Base-by-base conservation (phyloP, 2,113 vertebrate genomes). In the Tragelaphus imberbis region DNA sequence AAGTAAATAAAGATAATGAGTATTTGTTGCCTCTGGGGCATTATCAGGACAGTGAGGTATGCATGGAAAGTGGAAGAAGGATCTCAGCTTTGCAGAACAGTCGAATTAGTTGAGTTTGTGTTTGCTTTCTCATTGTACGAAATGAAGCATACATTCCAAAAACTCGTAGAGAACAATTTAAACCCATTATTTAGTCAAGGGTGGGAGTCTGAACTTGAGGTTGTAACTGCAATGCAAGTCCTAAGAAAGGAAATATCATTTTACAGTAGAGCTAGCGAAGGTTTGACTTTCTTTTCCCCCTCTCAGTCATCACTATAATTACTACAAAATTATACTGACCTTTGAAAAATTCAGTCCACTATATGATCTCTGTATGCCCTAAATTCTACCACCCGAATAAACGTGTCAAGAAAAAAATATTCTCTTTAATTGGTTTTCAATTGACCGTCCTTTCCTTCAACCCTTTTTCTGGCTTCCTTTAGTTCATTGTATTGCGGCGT, bases 361-460 rank as follows among this genome's bases (percentile, higher is more conserved):
- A 5, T 58, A 49, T 33, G 40, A 71, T 95, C 51, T 91, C 21
- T 14, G 21, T 27, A 4, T 2, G 44, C 17, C 55, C 55, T 84
- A 51, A 90, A 79, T 86, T 96, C 23, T 84, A 8, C 7, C 71
- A 8, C 58, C 61, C 91, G 44, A 89, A 28, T 87, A 68, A 96
- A 53, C 1, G n/a, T 94, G 49, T 90, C 49, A 90, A 88, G 14
- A 91, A 77, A 23, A 68, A 36, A 79, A 10, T 12, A 27, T 55
- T 86, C 19, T 95, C 27, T 95, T 53, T 95, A 68, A 93, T 92
- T 94, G 55, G 25, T 61, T 94, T 93, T 96, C 95, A 94, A 25
- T 53, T 79, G 49, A 12, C 79, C 40, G 53, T 40, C 44, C 13
- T 87, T 91, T 93, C 36, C 61, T 33, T 79, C n/a, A 91, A 21